Evolutionary conservation across 1,140 invertebrate species (phyloP).

Genomic region (Lerema accius): DNA sequence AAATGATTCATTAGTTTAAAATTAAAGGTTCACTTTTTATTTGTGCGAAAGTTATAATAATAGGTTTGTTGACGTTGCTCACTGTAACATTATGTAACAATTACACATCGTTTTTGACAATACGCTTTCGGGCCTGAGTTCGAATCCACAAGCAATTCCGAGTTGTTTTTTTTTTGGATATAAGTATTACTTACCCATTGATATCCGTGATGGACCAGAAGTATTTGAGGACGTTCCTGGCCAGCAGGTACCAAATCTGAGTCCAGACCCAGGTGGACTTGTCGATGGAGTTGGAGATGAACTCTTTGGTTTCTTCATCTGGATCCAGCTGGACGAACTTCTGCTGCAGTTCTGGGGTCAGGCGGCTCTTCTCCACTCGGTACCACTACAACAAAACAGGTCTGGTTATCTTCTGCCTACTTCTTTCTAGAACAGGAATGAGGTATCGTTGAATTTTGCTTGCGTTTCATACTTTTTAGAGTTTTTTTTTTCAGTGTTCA

Average conservation of each 20-base stretch:
- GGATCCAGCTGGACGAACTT: constrained; percentile 86
- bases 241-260: constrained; percentile 89
- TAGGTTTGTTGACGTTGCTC: background rate
- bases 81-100: background rate
- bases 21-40: constrained; percentile 29
- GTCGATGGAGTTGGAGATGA: constrained; percentile 87
- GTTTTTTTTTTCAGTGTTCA: no score
- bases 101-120: no score
- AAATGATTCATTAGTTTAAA: constrained; percentile 73
- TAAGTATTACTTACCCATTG: constrained; percentile 91
- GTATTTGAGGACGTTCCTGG: constrained; percentile 86
- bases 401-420: no score
- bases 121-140: no score
- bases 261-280: constrained; percentile 90
- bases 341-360: constrained; percentile 74
- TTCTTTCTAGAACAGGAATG: no score
- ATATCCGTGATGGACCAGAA: constrained; percentile 93
- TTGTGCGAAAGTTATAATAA: constrained; percentile 22
- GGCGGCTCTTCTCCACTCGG: constrained; percentile 77
- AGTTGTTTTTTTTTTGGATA: no score
- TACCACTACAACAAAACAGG: constrained; percentile 86
- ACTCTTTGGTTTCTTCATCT: constrained; percentile 88
- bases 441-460: no score
- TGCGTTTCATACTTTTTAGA: no score
- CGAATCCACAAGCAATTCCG: no score